Evolutionary conservation across 2,113 vertebrate genomes (phyloP).

Genomic region (Climacteris rufus): DNA sequence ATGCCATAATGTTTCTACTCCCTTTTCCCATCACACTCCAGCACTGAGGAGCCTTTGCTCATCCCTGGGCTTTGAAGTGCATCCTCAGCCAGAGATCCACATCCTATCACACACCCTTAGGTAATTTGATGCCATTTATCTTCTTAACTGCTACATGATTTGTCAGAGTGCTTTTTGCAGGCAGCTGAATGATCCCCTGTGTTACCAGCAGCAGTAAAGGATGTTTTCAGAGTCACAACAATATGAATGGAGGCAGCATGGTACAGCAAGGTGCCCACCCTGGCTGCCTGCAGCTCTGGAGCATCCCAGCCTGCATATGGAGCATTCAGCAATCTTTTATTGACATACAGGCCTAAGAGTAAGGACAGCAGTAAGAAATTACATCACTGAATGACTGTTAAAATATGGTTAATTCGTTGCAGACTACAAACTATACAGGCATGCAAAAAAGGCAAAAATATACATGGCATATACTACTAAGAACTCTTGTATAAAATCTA

Average conservation of each 20-base stretch:
- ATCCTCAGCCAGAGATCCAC: not conserved
- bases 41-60: not conserved
- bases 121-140: not conserved
- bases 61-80: not conserved
- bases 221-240: not conserved
- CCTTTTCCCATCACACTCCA: not conserved
- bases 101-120: not conserved
- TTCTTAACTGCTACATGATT: not conserved
- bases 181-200: not conserved
- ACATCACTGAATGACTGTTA: not conserved
- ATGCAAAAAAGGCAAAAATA: not conserved
- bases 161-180: not conserved
- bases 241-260: not conserved
- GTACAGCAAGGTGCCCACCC: constrained; percentile 28
- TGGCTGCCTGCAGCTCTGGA: constrained; percentile 28
- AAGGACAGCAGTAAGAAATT: constrained; percentile 6
- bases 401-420: not conserved
- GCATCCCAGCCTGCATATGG: constrained; percentile 26
- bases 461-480: not conserved
- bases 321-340: constrained; percentile 2
- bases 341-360: not conserved
- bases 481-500: not conserved
- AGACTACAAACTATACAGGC: not conserved
- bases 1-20: not conserved
- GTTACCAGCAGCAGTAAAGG: not conserved